A percentile compares a stretch with the other conserved stretches of the same genome.
Evolutionary conservation across 2,113 vertebrate genomes (phyloP).

Genomic region (Ageneiosus marmoratus): DNA sequence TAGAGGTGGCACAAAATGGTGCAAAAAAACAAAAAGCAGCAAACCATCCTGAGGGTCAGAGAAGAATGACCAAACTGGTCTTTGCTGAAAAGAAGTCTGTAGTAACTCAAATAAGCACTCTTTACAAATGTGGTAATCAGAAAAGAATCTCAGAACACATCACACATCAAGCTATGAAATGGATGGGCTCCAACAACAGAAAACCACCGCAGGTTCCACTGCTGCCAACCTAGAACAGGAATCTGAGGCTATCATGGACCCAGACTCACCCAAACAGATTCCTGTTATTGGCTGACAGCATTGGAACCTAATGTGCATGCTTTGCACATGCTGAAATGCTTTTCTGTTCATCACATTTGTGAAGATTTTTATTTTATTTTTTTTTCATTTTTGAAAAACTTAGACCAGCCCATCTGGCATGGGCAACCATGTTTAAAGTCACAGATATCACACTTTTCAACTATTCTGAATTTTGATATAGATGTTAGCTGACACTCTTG

Average conservation of each 20-base stretch:
- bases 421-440: too few relatives aligned
- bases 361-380: neutral
- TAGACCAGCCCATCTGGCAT: too few relatives aligned
- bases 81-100: too few relatives aligned
- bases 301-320: too few relatives aligned
- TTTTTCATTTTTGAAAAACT: too few relatives aligned
- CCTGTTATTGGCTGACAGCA: too few relatives aligned
- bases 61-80: too few relatives aligned
- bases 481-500: neutral
- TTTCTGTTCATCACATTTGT: neutral
- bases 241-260: neutral
- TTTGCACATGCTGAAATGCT: neutral
- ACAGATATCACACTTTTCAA: neutral
- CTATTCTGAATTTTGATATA: neutral
- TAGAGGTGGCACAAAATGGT: too few relatives aligned
- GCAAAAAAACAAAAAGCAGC: too few relatives aligned
- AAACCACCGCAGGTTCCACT: neutral
- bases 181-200: neutral
- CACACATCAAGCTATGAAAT: neutral
- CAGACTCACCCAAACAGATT: neutral
- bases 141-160: neutral
- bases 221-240: neutral
- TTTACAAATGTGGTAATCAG: too few relatives aligned
- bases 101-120: too few relatives aligned
- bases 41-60: too few relatives aligned